Evolutionary conservation across 2,888 invertebrate genomes (phyloP).

Genomic region (Leucozona laternaria): DNA sequence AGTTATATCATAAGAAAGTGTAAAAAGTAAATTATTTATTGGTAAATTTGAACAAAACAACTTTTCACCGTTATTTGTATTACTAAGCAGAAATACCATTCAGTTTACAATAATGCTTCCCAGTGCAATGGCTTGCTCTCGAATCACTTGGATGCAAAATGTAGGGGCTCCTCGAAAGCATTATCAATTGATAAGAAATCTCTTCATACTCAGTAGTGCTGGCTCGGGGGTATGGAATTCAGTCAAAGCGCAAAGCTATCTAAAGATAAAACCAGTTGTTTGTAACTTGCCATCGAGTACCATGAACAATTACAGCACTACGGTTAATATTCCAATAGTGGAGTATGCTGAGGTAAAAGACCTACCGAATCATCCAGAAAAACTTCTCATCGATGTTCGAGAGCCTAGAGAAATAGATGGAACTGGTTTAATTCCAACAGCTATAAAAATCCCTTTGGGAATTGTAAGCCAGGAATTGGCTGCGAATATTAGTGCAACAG

Average conservation of each 20-base stretch:
- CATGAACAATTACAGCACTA: conserved; percentile 10
- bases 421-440: conserved; percentile 89
- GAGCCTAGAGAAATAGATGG: conserved; percentile 89
- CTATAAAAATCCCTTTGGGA: conserved; percentile 90
- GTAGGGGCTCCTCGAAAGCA: background rate
- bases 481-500: conserved; percentile 78
- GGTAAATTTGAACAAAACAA: background rate
- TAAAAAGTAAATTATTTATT: background rate
- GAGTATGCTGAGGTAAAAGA: conserved; percentile 83
- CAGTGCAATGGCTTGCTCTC: background rate
- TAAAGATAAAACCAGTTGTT: background rate
- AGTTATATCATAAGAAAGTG: conserved; percentile 13
- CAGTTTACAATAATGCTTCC: background rate
- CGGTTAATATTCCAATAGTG: conserved; percentile 65
- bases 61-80: background rate
- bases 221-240: background rate
- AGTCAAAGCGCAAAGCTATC: background rate
- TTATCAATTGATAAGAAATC: conserved; percentile 13
- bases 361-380: conserved; percentile 83
- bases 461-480: conserved; percentile 78
- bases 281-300: background rate
- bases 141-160: background rate
- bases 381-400: conserved; percentile 90
- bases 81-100: too few relatives aligned
- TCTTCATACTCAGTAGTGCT: conserved; percentile 6